Conservation (phyloP, 2,797 vertebrate genomes). For the Tadarida brasiliensis region DNA sequence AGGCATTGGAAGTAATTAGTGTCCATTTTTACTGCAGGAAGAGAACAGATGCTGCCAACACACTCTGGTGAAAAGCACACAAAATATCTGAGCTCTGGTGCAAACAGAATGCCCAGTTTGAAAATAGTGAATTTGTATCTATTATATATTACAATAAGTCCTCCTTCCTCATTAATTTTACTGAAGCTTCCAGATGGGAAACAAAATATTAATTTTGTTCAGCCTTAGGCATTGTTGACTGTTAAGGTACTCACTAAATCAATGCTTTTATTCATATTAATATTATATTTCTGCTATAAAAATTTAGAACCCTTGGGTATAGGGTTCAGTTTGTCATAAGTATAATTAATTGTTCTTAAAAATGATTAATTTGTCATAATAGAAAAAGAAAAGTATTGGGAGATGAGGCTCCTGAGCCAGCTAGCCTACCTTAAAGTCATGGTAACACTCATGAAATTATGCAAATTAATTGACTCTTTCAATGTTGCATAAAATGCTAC, state of each 20-base stretch:
- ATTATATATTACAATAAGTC: conserved; percentile 93
- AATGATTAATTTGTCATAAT: conserved; percentile 98
- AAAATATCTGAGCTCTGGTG: conserved; percentile 87
- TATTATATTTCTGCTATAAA: conserved; percentile 94
- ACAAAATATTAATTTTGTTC: conserved; percentile 99
- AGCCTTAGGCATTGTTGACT: conserved; percentile 96
- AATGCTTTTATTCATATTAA: conserved; percentile 94
- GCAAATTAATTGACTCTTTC: conserved; percentile 99
- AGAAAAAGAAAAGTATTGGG: conserved; percentile 89
- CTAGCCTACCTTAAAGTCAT: conserved; percentile 96
- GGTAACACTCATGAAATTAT: conserved; percentile 98
- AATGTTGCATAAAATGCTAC: conserved; percentile 99
- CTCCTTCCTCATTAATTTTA: conserved; percentile 99
- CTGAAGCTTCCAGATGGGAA: conserved; percentile 99
- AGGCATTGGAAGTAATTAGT: conserved; percentile 53
- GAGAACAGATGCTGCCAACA: conserved; percentile 85
- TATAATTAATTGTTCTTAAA: conserved; percentile 99
- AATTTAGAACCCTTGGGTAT: conserved; percentile 92
- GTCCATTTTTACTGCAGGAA: conserved; percentile 82
- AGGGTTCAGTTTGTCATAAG: conserved; percentile 98
- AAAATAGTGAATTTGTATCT: conserved; percentile 94
- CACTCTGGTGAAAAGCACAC: conserved; percentile 84
- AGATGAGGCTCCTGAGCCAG: conserved; percentile 91
- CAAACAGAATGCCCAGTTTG: conserved; percentile 89
- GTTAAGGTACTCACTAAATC: conserved; percentile 98